A percentile compares a stretch with the other conserved stretches of the same genome.
Conservation (phyloP, 2,888 invertebrate genomes). For the Perizoma affinitatum region DNA sequence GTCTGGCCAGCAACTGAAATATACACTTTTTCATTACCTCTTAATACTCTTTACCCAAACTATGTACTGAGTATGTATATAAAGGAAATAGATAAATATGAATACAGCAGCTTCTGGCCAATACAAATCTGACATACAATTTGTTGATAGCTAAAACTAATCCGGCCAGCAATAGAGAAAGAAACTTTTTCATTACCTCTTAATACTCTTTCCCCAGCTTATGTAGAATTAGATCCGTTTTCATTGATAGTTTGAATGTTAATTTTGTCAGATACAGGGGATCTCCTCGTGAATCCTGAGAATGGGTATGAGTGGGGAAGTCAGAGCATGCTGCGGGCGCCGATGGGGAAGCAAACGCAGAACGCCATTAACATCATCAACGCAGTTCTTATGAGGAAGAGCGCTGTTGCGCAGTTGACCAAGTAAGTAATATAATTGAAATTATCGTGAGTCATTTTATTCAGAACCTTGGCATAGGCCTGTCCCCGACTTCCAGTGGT, state of each 20-base stretch:
- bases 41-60: not conserved
- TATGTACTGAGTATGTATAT: not conserved
- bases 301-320: slow-evolving; percentile 76
- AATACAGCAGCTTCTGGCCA: too few species aligned
- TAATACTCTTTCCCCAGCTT: not conserved
- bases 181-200: too few species aligned
- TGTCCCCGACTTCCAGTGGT: too few species aligned
- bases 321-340: slow-evolving; percentile 53
- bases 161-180: too few species aligned
- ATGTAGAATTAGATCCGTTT: not conserved
- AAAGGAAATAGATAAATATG: too few species aligned
- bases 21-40: too few species aligned
- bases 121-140: too few species aligned
- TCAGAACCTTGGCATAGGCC: not conserved
- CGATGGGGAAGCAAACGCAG: slow-evolving; percentile 64
- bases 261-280: slow-evolving; percentile 70
- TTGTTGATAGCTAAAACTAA: too few species aligned
- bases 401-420: slow-evolving; percentile 85
- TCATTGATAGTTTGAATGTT: not conserved
- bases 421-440: slow-evolving; percentile 67
- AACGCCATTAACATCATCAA: slow-evolving; percentile 89
- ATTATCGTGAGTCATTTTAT: not conserved
- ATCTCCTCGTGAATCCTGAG: slow-evolving; percentile 72
- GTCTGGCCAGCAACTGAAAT: too few species aligned
- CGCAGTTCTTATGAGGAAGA: slow-evolving; percentile 86